Conservation (phyloP, 2,113 vertebrate genomes). For the Barnardius zonarius region DNA sequence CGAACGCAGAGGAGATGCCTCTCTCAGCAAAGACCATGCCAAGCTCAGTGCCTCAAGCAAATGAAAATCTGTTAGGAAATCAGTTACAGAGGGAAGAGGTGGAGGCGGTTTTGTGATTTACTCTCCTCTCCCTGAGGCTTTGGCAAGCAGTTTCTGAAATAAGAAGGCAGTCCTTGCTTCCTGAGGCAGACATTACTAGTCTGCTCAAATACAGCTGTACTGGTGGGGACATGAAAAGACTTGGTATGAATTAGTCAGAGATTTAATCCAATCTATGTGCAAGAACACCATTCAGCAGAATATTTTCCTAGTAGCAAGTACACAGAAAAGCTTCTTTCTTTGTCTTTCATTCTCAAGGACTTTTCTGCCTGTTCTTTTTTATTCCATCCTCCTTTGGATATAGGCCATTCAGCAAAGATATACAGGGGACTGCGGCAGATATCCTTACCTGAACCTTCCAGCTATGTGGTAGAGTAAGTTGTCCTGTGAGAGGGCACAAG, state of each 20-base stretch:
- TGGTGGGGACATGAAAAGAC: constrained; percentile 36
- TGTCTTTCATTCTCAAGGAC: constrained; percentile 15
- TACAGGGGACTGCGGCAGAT: neutral
- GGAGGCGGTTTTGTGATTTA: neutral
- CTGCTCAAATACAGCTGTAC: neutral
- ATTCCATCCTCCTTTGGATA: neutral
- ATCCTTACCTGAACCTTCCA: neutral
- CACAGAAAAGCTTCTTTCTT: neutral
- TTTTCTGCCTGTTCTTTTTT: neutral
- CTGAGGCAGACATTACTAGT: neutral
- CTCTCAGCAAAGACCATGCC: neutral
- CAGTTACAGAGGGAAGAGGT: neutral
- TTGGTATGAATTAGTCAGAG: constrained; percentile 35
- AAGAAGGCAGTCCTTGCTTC: constrained; percentile 1
- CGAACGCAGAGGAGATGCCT: neutral
- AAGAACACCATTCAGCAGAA: constrained; percentile 40
- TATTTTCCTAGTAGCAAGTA: neutral
- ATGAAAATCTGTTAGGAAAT: constrained; percentile 22
- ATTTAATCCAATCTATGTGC: constrained; percentile 10
- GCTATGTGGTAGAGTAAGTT: neutral
- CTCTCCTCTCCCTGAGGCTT: neutral
- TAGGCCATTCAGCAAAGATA: neutral
- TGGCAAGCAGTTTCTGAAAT: constrained; percentile 22
- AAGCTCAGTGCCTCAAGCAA: neutral
- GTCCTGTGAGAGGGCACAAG: accelerated